Evolutionary conservation across 2,113 vertebrate genomes (phyloP).

Genomic region (Miniopterus natalensis): DNA sequence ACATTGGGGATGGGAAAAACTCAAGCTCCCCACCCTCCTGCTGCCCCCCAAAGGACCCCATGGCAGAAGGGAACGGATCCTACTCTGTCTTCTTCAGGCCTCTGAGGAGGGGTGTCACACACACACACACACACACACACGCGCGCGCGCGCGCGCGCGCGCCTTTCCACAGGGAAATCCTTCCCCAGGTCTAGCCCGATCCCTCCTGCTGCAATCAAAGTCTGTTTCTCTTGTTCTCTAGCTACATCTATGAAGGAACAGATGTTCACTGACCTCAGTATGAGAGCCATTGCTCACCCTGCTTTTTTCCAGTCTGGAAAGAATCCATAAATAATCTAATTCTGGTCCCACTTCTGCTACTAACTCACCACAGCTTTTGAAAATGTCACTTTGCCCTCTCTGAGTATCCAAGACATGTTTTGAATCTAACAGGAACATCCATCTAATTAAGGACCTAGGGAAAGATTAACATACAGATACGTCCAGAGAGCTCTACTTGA

Average conservation of each 20-base stretch:
- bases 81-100: not conserved
- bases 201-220: not conserved
- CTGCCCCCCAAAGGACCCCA: not conserved
- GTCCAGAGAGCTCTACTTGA: constrained; percentile 30
- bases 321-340: constrained; percentile 82
- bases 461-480: constrained; percentile 20
- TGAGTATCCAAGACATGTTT: constrained; percentile 63
- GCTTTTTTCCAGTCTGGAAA: constrained; percentile 68
- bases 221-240: not conserved
- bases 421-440: constrained; percentile 57
- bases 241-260: constrained; percentile 52
- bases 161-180: not conserved
- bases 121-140: no score
- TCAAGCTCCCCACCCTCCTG: not conserved
- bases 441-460: not conserved
- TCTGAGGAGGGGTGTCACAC: not conserved
- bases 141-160: no score
- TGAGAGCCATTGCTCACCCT: constrained; percentile 30
- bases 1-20: not conserved
- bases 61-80: not conserved
- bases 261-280: constrained; percentile 70
- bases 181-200: not conserved
- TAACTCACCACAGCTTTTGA: constrained; percentile 68
- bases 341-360: constrained; percentile 72
- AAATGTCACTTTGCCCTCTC: constrained; percentile 65